Conservation (phyloP, 1,140 invertebrate genomes). For the Helicoverpa zea region DNA sequence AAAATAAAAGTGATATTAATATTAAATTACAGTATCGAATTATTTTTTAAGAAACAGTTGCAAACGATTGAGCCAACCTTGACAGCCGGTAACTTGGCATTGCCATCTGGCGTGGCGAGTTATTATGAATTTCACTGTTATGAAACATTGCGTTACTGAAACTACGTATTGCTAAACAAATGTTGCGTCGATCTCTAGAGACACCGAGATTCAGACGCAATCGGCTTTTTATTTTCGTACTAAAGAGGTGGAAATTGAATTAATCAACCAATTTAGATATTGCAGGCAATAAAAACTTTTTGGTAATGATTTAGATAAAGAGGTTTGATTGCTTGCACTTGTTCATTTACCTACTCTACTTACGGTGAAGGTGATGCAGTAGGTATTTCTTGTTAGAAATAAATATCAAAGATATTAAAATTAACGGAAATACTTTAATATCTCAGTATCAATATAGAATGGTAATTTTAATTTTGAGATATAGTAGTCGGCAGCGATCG, state of each 20-base stretch:
- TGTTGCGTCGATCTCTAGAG: conserved; percentile 44
- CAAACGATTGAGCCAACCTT: conserved; percentile 60
- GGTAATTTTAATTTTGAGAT: too few relatives aligned
- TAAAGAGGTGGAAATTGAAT: conserved; percentile 11
- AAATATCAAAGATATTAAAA: too few relatives aligned
- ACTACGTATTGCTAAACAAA: conserved; percentile 65
- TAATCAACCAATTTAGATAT: conserved; percentile 12
- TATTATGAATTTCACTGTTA: conserved; percentile 79
- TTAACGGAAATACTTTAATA: too few relatives aligned
- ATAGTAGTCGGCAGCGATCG: too few relatives aligned
- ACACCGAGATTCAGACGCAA: conserved; percentile 47
- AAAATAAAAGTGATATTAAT: conserved; percentile 22
- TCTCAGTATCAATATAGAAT: too few relatives aligned
- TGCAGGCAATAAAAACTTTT: too few relatives aligned
- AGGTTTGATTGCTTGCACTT: too few relatives aligned
- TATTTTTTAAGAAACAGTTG: conserved; percentile 43
- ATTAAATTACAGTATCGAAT: conserved; percentile 25
- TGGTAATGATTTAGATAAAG: too few relatives aligned
- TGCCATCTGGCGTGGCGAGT: conserved; percentile 62
- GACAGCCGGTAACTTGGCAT: conserved; percentile 65
- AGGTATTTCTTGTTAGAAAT: too few relatives aligned
- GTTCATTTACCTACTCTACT: too few relatives aligned
- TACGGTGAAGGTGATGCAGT: too few relatives aligned
- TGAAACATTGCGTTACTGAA: conserved; percentile 74
- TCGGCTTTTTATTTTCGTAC: background rate